Evolutionary conservation across 2,888 invertebrate species (phyloP), one percentile per base, ranked within the genome.

Genomic region (Lasioglossum calceatum): DNA sequence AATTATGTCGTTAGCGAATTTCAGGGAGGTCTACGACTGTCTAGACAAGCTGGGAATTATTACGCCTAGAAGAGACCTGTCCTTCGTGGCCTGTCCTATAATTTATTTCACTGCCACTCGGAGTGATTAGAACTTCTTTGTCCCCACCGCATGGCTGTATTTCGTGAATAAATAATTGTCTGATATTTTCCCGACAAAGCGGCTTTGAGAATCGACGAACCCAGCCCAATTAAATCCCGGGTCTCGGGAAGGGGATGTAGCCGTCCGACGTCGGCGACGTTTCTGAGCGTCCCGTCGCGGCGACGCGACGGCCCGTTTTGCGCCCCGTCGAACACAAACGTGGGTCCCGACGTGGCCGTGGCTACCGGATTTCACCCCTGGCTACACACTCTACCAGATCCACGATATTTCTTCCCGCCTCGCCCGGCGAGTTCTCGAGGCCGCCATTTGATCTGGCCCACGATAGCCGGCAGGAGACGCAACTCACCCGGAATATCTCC

Each of bases 281-380:
- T 71, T 27, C 58, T n/a, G 70, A 67, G 23, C 19, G 54, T 36
- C 27, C 70, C 71, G 50, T 23, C 81, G 78, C 82, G 77, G 79
- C 72, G 85, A 79, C 85, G 80, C 64, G 79, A 54, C 83, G 44
- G 83, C 74, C 77, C 89, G 91, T 92, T 93, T 93, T 89, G 90
- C 89, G 93, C 92, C 90, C 92, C 93, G 94, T 92, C 93, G 92
- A 92, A 93, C 92, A 92, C 92, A 91, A 93, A 93, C 92, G 92
- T 92, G 92, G 92, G 91, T 93, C 32, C 64, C 91, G 94, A 94
- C 94, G 93, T 94, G 93, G 91, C 90, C 93, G 92, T 92, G 91
- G 94, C 95, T 95, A 95, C 95, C 94, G 94, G 94, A 95, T 95
- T 95, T 95, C 92, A 95, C 92, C 94, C 95, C 94, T 94, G 94